Percentiles rank a stretch among this genome's conserved stretches.
These are phyloP conservation scores for Baronia brevicornis DNA, from an alignment of 2,888 invertebrate species.

Conservation along the genomic window DNA sequence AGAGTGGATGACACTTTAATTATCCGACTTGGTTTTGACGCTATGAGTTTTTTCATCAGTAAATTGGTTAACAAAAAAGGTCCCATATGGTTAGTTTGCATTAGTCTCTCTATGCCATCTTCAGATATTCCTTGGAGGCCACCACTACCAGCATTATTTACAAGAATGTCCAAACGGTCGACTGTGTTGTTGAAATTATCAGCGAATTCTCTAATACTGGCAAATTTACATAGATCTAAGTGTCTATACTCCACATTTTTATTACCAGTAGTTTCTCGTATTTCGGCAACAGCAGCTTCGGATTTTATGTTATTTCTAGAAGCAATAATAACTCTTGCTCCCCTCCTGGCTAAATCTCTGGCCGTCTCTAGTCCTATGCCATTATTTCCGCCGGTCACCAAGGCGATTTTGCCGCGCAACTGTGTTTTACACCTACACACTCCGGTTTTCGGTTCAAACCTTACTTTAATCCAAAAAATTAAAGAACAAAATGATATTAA, in stretches of 20 bases:
- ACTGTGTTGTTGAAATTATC: conserved; percentile 69
- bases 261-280: conserved; percentile 81
- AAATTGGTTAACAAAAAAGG: conserved; percentile 82
- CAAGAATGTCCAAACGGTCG: conserved; percentile 73
- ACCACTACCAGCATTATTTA: conserved; percentile 78
- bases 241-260: conserved; percentile 77
- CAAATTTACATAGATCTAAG: conserved; percentile 67
- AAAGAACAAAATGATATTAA: too few species aligned
- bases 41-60: conserved; percentile 61
- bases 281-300: conserved; percentile 79
- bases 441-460: too few species aligned
- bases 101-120: conserved; percentile 77
- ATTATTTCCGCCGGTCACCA: conserved; percentile 88
- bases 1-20: conserved; percentile 56
- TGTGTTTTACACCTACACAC: conserved; percentile 41
- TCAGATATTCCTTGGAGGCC: conserved; percentile 55
- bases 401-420: conserved; percentile 74
- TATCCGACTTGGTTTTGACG: conserved; percentile 56
- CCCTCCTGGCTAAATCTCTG: conserved; percentile 79
- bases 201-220: conserved; percentile 76
- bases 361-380: conserved; percentile 89
- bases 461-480: too few species aligned
- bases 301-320: conserved; percentile 83
- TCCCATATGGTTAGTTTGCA: conserved; percentile 82
- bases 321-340: conserved; percentile 83